Evolutionary conservation across 2,797 vertebrate species (phyloP).

Genomic region (Atherinosoma microstoma): DNA sequence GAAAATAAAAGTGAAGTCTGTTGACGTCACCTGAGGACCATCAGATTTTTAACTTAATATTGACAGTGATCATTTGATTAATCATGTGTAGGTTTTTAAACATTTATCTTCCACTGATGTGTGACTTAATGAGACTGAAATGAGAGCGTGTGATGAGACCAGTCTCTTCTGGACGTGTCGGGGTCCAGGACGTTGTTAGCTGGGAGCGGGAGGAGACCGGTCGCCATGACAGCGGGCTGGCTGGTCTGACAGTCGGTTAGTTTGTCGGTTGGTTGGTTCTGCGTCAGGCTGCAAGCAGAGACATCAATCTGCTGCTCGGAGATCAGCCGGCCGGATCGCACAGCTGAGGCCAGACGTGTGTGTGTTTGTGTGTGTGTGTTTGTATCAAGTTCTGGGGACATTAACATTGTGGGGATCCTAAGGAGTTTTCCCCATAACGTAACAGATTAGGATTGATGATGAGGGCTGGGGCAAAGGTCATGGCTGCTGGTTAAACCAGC

Average conservation of each 20-base stretch:
- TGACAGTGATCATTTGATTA: too few relatives aligned
- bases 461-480: background rate
- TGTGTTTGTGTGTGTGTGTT: background rate
- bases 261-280: constrained; percentile 29
- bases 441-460: background rate
- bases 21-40: too few relatives aligned
- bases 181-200: background rate
- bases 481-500: background rate
- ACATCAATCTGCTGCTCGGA: constrained; percentile 31
- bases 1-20: too few relatives aligned
- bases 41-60: too few relatives aligned
- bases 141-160: too few relatives aligned
- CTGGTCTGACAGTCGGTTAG: background rate
- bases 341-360: constrained; percentile 10
- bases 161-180: background rate
- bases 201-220: background rate
- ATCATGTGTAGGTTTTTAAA: too few relatives aligned
- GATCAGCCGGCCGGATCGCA: constrained; percentile 21
- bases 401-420: too few relatives aligned
- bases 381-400: too few relatives aligned
- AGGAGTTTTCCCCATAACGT: background rate
- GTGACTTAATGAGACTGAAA: too few relatives aligned
- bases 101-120: too few relatives aligned
- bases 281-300: constrained; percentile 4
- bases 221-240: background rate